These are phyloP conservation scores for Batillaria attramentaria DNA, from an alignment of 1,140 invertebrate genomes.

Conservation along the genomic window DNA sequence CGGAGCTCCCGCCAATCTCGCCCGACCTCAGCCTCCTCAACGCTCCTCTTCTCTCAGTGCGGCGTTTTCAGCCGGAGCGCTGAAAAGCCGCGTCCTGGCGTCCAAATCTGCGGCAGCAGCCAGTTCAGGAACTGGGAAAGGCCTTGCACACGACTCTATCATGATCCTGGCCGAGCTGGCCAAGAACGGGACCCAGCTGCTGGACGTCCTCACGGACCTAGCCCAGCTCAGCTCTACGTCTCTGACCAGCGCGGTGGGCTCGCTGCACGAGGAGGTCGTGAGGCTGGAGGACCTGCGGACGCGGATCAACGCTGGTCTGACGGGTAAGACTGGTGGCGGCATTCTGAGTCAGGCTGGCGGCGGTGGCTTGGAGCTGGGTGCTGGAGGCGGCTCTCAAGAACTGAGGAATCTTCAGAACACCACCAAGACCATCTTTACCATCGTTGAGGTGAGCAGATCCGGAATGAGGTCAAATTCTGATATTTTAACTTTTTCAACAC, in stretches of 20 bases:
- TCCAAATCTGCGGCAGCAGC: background rate
- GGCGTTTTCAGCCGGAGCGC: too few relatives aligned
- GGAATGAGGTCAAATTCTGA: too few relatives aligned
- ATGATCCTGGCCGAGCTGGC: constrained; percentile 37
- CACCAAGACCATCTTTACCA: constrained; percentile 46
- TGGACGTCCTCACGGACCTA: constrained; percentile 47
- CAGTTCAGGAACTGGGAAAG: background rate
- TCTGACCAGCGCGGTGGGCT: constrained; percentile 37
- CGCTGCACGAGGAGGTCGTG: constrained; percentile 49
- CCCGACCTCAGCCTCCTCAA: too few relatives aligned
- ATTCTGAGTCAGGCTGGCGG: background rate
- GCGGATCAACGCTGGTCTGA: constrained; percentile 2
- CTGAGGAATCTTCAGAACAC: constrained; percentile 44
- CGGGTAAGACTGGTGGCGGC: background rate
- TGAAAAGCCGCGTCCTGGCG: background rate
- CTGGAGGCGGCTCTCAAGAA: constrained; percentile 30
- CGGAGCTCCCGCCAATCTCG: background rate
- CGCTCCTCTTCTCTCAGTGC: background rate
- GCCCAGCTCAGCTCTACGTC: constrained; percentile 48
- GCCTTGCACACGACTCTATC: constrained; percentile 16
- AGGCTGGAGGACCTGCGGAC: constrained; percentile 42
- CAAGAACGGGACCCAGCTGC: constrained; percentile 42
- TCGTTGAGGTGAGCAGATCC: too few relatives aligned
- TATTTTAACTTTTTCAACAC: too few relatives aligned
- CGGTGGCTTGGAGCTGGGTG: background rate